A percentile compares a stretch with the other conserved stretches of the same genome.
Evolutionary conservation across 2,888 invertebrate genomes (phyloP).

Genomic region (Pachycephus smyrnensis): DNA sequence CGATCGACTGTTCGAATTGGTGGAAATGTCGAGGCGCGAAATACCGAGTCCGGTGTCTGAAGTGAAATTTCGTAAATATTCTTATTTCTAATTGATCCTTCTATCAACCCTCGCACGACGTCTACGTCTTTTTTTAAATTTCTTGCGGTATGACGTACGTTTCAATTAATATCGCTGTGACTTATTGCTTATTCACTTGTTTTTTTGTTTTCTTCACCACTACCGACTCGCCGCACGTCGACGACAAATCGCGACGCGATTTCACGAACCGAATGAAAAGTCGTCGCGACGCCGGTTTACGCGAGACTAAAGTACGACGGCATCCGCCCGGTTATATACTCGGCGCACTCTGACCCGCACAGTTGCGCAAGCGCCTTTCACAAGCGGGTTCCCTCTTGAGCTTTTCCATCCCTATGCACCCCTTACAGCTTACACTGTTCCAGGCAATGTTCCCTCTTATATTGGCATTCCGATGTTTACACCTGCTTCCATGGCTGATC

Average conservation of each 20-base stretch:
- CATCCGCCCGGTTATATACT: conserved; percentile 66
- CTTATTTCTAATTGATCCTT: neutral
- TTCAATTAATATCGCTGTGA: neutral
- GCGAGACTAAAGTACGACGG: conserved; percentile 62
- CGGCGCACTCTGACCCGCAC: conserved; percentile 64
- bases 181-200: neutral
- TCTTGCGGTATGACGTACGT: neutral
- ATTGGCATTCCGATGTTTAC: conserved; percentile 23
- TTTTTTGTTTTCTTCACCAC: too few species aligned
- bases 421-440: conserved; percentile 17
- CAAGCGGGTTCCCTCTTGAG: conserved; percentile 34
- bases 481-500: neutral
- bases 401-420: conserved; percentile 16
- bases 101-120: neutral
- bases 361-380: conserved; percentile 60
- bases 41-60: neutral
- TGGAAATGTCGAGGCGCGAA: neutral
- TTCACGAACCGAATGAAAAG: conserved; percentile 5
- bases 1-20: neutral
- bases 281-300: conserved; percentile 54
- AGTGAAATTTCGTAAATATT: neutral
- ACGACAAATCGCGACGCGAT: neutral
- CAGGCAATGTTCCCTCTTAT: conserved; percentile 10
- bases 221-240: neutral
- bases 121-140: neutral